Percentiles rank a stretch among this genome's conserved stretches.
Evolutionary conservation across 1,140 invertebrate genomes (phyloP).

Genomic region (Spodoptera litura): DNA sequence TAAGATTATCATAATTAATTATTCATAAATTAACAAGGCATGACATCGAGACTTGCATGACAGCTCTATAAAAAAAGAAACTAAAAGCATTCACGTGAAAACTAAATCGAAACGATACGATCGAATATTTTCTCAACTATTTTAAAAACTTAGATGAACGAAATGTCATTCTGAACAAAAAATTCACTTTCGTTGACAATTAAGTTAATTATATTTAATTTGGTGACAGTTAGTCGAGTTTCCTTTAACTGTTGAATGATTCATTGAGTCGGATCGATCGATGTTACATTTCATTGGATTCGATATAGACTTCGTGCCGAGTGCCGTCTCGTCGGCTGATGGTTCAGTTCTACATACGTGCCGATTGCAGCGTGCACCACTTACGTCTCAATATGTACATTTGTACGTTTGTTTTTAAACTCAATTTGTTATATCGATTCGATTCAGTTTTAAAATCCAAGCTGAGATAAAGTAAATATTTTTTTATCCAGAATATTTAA

Average conservation of each 20-base stretch:
- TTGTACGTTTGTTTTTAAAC: constrained; percentile 3
- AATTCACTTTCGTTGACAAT: constrained; percentile 49
- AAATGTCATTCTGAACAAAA: constrained; percentile 32
- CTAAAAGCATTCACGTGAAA: constrained; percentile 2
- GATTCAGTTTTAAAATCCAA: not conserved
- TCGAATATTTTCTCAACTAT: constrained; percentile 13
- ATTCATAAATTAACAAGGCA: not conserved
- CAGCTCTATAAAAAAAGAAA: not conserved
- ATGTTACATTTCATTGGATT: constrained; percentile 26
- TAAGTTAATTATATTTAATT: constrained; percentile 47
- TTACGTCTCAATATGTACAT: constrained; percentile 4
- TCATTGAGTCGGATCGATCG: constrained; percentile 40
- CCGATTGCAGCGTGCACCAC: constrained; percentile 1
- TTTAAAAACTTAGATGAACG: not conserved
- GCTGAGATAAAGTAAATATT: too few relatives aligned
- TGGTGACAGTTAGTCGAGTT: constrained; percentile 26
- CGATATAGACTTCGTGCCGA: constrained; percentile 13
- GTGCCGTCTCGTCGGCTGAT: not conserved
- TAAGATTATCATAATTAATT: not conserved
- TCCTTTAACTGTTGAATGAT: constrained; percentile 48
- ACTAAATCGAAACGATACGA: constrained; percentile 1
- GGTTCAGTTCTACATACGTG: constrained; percentile 14
- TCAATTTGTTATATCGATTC: constrained; percentile 18
- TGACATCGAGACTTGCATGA: constrained; percentile 10
- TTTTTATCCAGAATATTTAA: not conserved